Base-by-base conservation (phyloP, 2,888 invertebrate species). In the Drosophila fulvimacula region DNA sequence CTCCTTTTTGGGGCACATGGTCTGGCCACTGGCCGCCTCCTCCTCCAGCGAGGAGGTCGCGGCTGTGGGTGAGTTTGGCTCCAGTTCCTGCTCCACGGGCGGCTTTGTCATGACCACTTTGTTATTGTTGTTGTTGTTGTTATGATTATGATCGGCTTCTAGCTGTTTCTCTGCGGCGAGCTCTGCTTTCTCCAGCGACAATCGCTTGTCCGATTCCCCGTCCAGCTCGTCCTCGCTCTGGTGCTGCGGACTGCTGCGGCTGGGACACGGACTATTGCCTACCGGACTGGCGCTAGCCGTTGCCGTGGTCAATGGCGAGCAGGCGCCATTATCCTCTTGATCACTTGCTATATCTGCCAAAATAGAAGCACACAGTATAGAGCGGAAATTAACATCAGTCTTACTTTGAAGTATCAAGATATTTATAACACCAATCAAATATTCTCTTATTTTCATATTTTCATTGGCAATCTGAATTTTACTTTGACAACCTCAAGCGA, bases 301-400 rank as follows among this genome's bases (percentile, higher is more conserved):
- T n/a, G 76, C 83, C 30, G 80, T 81, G 44, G 89, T 88, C 68
- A 90, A 80, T 58, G 92, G 92, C 58, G 92, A 92, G 85, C 92
- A 92, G 69, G 90, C 87, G 72, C 91, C 92, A 89, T 91, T 91
- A 67, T 92, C 92, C 82, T 92, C 92, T 76, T 91, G 92, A 78
- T 92, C 92, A 79, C 91, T 92, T 49, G 83, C 74, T 62, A 88
- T 82, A 76, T 92, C 92, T 92, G 87, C 3, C 82, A 86, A 17
- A 44, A 27, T 10, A 13, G 24, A 44, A 9, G 36, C 9, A 41
- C 4, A 36, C 13, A 34, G n/a, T n/a, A 13, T 17, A 9, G 42
- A 42, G 30, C 41, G 41, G n/a, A 48, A 34, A 41, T 27, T 17
- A 5, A 39, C 30, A 27, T 21, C 42, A 36, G 27, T 15, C n/a